Percentiles rank a stretch among this genome's conserved stretches.
Evolutionary conservation across 1,140 invertebrate species (phyloP).

Genomic region (Drosophila pectinifera): DNA sequence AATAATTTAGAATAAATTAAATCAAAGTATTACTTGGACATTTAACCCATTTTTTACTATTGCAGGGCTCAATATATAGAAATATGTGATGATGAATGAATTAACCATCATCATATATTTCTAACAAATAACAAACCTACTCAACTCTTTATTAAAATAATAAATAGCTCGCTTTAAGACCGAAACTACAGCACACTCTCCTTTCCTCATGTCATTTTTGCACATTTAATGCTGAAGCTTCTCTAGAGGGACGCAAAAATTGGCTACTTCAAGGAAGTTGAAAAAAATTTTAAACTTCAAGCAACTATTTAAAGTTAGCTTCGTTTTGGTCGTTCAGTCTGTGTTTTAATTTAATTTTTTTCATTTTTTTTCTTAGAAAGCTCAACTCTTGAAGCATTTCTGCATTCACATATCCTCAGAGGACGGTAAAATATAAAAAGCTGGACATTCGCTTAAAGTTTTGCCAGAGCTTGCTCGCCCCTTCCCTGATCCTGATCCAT

Average conservation of each 20-base stretch:
- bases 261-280: constrained; percentile 51
- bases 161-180: too few relatives aligned
- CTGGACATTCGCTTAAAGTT: constrained; percentile 80
- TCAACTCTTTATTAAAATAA: neutral
- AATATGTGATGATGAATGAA: too few relatives aligned
- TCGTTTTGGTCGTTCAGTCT: constrained; percentile 34
- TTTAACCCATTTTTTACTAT: too few relatives aligned
- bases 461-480: constrained; percentile 43
- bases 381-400: constrained; percentile 70
- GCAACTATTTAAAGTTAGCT: constrained; percentile 69
- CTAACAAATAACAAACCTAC: neutral
- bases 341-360: constrained; percentile 45
- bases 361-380: constrained; percentile 43
- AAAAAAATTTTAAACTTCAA: constrained; percentile 60
- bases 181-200: neutral
- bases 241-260: constrained; percentile 67
- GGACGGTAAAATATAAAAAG: constrained; percentile 77
- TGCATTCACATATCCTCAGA: constrained; percentile 79
- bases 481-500: constrained; percentile 14
- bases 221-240: constrained; percentile 32
- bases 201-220: constrained; percentile 19
- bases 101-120: neutral
- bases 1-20: too few relatives aligned
- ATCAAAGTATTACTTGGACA: too few relatives aligned
- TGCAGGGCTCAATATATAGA: too few relatives aligned